Percentiles rank a stretch among this genome's conserved stretches.
These are phyloP conservation scores for Irena cyanogastra DNA, from an alignment of 2,113 vertebrate species.

Conservation along the genomic window DNA sequence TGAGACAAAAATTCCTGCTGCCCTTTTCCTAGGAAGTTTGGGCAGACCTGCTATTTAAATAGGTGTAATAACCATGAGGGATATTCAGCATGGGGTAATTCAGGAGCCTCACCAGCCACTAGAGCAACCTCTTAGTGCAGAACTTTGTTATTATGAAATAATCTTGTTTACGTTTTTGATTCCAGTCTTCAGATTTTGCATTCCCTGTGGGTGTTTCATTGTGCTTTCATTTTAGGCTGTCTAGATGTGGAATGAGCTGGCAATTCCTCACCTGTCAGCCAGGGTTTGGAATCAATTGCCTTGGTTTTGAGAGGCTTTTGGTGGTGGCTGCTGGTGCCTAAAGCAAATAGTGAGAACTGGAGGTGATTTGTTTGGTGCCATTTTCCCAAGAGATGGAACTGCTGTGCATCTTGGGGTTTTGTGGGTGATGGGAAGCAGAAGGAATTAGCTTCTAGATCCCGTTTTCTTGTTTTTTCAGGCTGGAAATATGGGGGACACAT, in stretches of 20 bases:
- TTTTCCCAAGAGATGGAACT: neutral
- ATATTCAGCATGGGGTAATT: accelerated
- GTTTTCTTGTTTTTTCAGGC: neutral
- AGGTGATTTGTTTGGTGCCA: neutral
- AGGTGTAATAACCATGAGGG: neutral
- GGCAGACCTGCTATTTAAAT: neutral
- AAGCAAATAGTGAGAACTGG: neutral
- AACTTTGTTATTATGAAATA: neutral
- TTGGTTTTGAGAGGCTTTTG: neutral
- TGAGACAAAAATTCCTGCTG: neutral
- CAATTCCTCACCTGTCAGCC: neutral
- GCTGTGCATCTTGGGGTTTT: neutral
- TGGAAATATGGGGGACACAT: neutral
- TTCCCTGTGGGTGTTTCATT: neutral
- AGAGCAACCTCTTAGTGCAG: neutral
- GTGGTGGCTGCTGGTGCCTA: neutral
- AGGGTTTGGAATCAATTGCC: neutral
- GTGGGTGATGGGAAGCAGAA: neutral
- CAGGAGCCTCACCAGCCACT: neutral
- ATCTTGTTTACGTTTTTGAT: neutral
- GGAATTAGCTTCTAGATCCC: neutral
- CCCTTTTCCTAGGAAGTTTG: neutral
- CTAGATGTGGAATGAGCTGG: neutral
- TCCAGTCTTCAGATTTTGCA: neutral
- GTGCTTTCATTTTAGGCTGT: neutral